Conservation (phyloP, 2,888 invertebrate genomes). For the Drosophila aldrichi region DNA sequence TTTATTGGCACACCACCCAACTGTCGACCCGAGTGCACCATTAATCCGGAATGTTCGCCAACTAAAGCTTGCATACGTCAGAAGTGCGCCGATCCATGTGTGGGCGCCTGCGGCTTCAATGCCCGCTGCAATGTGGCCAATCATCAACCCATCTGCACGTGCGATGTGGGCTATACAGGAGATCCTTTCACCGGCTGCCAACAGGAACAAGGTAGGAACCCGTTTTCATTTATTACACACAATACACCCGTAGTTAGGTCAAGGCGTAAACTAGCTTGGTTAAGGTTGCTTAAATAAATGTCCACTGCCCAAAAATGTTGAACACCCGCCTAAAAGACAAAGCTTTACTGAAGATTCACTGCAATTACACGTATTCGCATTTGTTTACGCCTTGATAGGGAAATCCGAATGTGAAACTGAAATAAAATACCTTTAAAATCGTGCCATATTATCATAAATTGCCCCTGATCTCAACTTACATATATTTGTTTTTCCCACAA, state of each 20-base stretch:
- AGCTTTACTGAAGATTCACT: constrained; percentile 35
- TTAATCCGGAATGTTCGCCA: constrained; percentile 86
- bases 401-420: constrained; percentile 58
- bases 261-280: constrained; percentile 72
- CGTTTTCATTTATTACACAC: constrained; percentile 38
- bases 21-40: constrained; percentile 88
- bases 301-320: constrained; percentile 21
- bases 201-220: constrained; percentile 85
- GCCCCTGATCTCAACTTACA: constrained; percentile 25
- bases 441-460: constrained; percentile 7
- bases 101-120: constrained; percentile 89
- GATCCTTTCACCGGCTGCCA: constrained; percentile 89
- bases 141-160: constrained; percentile 86
- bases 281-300: constrained; percentile 86
- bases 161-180: constrained; percentile 87
- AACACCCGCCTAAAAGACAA: constrained; percentile 35
- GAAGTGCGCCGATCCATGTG: constrained; percentile 88
- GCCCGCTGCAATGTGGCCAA: constrained; percentile 88
- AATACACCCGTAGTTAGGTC: constrained; percentile 60
- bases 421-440: constrained; percentile 11
- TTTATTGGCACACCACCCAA: constrained; percentile 88
- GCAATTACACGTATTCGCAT: constrained; percentile 29
- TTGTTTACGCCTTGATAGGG: constrained; percentile 63
- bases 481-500: constrained; percentile 9
- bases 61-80: constrained; percentile 86